Evolutionary conservation across 2,797 vertebrate genomes (phyloP).

Genomic region (Diplodus puntazzo): DNA sequence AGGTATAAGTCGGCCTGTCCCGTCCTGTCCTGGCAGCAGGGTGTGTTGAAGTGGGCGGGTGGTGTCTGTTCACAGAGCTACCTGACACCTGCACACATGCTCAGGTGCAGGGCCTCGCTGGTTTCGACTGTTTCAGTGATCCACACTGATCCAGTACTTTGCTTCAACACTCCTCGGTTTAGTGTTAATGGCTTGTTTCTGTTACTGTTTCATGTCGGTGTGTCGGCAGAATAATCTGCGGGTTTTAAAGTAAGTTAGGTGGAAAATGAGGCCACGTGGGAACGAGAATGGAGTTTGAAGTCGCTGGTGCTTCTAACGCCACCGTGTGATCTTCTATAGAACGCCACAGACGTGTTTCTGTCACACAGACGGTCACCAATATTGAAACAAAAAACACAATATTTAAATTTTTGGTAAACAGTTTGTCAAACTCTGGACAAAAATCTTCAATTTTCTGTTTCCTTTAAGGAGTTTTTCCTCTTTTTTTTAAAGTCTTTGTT

Average conservation of each 20-base stretch:
- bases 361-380: background rate
- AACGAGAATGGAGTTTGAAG: background rate
- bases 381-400: too few species aligned
- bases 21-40: conserved; percentile 33
- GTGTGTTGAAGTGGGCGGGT: conserved; percentile 35
- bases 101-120: too few species aligned
- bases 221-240: background rate
- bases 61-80: conserved; percentile 10
- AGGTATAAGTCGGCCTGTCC: conserved; percentile 47
- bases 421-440: too few species aligned
- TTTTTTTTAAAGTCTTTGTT: too few species aligned
- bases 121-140: too few species aligned
- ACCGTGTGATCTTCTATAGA: background rate
- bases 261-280: too few species aligned
- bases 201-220: background rate
- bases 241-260: background rate
- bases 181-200: background rate
- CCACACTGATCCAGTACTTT: too few species aligned
- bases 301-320: background rate
- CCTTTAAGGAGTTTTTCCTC: too few species aligned
- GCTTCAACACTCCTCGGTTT: background rate
- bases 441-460: too few species aligned
- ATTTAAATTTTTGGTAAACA: too few species aligned
- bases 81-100: conserved; percentile 48
- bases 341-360: background rate